phyloP scores from a whole-genome alignment of 2,888 invertebrate species.

The Ptilodon capucinus region DNA sequence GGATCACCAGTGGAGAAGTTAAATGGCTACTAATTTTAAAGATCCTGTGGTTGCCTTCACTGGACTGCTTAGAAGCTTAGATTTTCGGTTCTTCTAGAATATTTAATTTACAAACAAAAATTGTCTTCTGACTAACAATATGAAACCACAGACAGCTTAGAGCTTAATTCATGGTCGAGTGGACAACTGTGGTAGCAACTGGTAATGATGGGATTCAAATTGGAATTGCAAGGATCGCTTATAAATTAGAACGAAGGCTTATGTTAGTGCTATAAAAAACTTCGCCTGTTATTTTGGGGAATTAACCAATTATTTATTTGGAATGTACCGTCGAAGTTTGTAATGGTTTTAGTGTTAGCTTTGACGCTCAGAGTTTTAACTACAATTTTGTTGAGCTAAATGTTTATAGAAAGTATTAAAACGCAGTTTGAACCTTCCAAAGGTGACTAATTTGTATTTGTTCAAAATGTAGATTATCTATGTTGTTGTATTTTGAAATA shows the following conservation, averaged over 20 bases:
- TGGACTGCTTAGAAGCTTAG: too few relatives aligned
- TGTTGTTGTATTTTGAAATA: too few relatives aligned
- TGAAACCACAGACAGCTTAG: too few relatives aligned
- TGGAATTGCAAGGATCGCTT: not conserved
- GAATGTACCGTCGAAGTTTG: conserved; percentile 8
- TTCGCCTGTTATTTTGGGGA: conserved; percentile 11
- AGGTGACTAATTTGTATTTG: not conserved
- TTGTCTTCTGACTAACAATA: too few relatives aligned
- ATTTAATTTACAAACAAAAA: too few relatives aligned
- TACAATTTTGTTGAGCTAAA: conserved; percentile 16
- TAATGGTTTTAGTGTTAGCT: conserved; percentile 21
- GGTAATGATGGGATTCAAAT: too few relatives aligned
- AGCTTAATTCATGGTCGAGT: too few relatives aligned
- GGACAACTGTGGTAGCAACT: too few relatives aligned
- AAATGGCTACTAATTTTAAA: too few relatives aligned
- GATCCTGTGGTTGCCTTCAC: too few relatives aligned
- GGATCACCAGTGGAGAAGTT: too few relatives aligned
- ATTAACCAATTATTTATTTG: conserved; percentile 6
- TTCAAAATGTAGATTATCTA: not conserved
- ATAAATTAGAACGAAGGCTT: conserved; percentile 4
- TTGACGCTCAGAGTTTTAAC: conserved; percentile 16
- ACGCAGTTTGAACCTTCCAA: conserved; percentile 1
- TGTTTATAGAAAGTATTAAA: conserved; percentile 25
- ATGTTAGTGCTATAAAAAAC: conserved; percentile 20
- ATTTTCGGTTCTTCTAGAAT: too few relatives aligned